phyloP scores from a whole-genome alignment of 2,888 invertebrate genomes.

The Eristalis pertinax region DNA sequence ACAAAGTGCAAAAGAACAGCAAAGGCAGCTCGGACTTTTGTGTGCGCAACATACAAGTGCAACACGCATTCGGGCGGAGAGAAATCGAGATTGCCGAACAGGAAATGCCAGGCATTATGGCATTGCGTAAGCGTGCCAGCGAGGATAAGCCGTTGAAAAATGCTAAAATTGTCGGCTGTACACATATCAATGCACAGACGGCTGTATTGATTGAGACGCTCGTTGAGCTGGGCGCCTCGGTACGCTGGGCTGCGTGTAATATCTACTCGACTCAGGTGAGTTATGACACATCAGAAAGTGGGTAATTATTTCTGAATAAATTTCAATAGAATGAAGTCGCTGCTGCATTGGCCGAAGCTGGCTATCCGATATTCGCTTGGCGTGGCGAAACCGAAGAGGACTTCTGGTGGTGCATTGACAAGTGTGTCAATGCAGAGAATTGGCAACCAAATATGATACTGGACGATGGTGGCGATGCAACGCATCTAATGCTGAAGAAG shows the following conservation, averaged over 20 bases:
- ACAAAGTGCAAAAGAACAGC: conserved; percentile 94
- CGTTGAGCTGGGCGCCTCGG: conserved; percentile 92
- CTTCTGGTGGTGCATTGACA: conserved; percentile 99
- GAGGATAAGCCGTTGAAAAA: conserved; percentile 97
- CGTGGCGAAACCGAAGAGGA: conserved; percentile 98
- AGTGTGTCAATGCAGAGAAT: conserved; percentile 93
- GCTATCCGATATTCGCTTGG: conserved; percentile 96
- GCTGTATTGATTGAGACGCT: conserved; percentile 96
- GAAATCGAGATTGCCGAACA: conserved; percentile 99
- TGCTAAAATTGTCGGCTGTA: conserved; percentile 98
- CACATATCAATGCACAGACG: conserved; percentile 99
- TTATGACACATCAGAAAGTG: neutral
- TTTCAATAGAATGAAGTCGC: conserved; percentile 94
- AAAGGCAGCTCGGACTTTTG: conserved; percentile 94
- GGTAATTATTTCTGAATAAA: too few relatives aligned
- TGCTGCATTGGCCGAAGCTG: conserved; percentile 95
- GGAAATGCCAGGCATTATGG: conserved; percentile 99
- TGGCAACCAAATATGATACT: conserved; percentile 99
- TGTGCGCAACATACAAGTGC: conserved; percentile 92
- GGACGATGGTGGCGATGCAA: conserved; percentile 98
- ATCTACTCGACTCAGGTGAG: conserved; percentile 96
- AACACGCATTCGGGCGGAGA: conserved; percentile 95
- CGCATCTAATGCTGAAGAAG: conserved; percentile 97
- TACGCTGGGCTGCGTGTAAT: conserved; percentile 98
- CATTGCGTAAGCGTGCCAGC: conserved; percentile 93